Conservation (phyloP, 2,888 invertebrate species). For the Steinernema hermaphroditum region DNA sequence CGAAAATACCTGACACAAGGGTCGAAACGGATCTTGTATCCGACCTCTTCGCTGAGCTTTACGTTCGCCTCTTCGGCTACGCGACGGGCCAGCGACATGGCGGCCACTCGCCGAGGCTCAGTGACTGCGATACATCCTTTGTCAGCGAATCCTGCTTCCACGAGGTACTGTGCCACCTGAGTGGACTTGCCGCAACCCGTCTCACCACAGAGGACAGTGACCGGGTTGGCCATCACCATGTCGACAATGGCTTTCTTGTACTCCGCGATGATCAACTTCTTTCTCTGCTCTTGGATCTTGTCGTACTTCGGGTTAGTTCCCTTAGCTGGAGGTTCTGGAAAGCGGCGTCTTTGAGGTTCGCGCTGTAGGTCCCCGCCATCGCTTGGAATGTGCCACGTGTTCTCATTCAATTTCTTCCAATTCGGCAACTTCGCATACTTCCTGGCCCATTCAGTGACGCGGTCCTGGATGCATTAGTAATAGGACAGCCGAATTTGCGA, state of each 20-base stretch:
- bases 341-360: neutral
- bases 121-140: slow-evolving; percentile 83
- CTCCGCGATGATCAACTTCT: slow-evolving; percentile 13
- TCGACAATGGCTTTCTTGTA: slow-evolving; percentile 6
- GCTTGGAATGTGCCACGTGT: neutral
- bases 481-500: no score
- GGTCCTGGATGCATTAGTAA: neutral
- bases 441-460: neutral
- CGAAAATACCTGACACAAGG: slow-evolving; percentile 59
- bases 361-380: neutral
- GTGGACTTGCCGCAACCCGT: slow-evolving; percentile 92
- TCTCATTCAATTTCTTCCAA: slow-evolving; percentile 5
- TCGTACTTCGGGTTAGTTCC: neutral
- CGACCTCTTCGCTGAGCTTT: slow-evolving; percentile 78
- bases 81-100: slow-evolving; percentile 82
- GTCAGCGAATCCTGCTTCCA: slow-evolving; percentile 81
- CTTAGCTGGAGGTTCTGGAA: neutral
- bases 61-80: slow-evolving; percentile 85
- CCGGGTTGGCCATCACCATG: neutral
- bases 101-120: slow-evolving; percentile 87
- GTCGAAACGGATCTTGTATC: slow-evolving; percentile 79
- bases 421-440: neutral
- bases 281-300: neutral
- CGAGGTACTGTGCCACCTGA: slow-evolving; percentile 83
- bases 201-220: slow-evolving; percentile 74